Evolutionary conservation across 2,888 invertebrate species (phyloP).

Genomic region (Microchrysa polita): DNA sequence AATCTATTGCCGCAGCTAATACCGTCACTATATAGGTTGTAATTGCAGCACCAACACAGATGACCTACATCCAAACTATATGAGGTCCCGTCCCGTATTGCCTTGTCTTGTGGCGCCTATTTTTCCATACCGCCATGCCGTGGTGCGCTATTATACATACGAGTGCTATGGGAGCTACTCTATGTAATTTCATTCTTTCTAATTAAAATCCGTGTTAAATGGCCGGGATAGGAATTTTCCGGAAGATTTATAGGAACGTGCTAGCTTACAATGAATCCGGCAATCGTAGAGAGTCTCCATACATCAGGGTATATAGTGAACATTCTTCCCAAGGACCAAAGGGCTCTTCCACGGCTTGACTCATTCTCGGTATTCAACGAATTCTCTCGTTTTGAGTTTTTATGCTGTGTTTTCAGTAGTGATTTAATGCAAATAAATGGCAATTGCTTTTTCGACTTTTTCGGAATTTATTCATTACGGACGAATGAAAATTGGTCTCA

Average conservation of each 20-base stretch:
- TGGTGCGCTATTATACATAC: no score
- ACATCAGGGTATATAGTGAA: neutral
- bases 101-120: conserved; percentile 11
- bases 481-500: conserved; percentile 12
- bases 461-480: conserved; percentile 38
- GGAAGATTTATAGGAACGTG: conserved; percentile 47
- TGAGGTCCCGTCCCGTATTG: neutral
- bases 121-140: conserved; percentile 36
- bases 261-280: conserved; percentile 46
- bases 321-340: neutral
- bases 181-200: conserved; percentile 48
- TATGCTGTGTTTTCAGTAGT: conserved; percentile 9
- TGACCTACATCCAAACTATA: neutral
- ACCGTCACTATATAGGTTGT: neutral
- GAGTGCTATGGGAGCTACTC: neutral
- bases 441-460: conserved; percentile 21
- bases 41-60: conserved; percentile 14
- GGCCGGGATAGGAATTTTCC: conserved; percentile 49
- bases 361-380: neutral
- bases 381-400: conserved; percentile 16
- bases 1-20: neutral
- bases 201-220: conserved; percentile 50
- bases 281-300: conserved; percentile 41
- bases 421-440: conserved; percentile 29
- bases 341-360: neutral